Base-by-base conservation (phyloP, 2,888 invertebrate genomes). In the Prenolepis imparis region DNA sequence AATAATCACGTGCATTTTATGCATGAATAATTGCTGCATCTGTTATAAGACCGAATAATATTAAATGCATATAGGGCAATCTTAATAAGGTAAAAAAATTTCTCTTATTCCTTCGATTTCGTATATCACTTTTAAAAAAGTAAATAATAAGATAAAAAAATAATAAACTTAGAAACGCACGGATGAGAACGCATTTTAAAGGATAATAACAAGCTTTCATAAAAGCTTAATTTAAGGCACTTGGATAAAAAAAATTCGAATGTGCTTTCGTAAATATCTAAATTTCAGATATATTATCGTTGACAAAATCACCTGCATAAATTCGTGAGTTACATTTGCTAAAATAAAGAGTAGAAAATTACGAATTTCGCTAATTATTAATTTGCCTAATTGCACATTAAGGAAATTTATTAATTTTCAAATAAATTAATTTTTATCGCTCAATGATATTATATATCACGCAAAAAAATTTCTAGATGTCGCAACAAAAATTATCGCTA, bases 1-100 rank as follows among this genome's bases (percentile, higher is more conserved):
- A 77, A 77, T 77, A 77, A 77, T 67, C 67, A 64, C 55, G 48
- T 67, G n/a, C 77, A 67, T 77, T 77, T 77, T 77, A 55, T 77
- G 5, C 39, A 67, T 28, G 66, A 77, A 55, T 67, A 77, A 55
- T 77, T 67, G 55, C 36, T 67, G 67, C 39, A 67, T 18, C 67
- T 64, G 28, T 57, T 67, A 67, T 41, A 77, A 77, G 66, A 67
- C 9, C 24, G 5, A 15, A 11, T 32, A 32, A 24, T 67, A 67
- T 77, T 52, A 75, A 66, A 39, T 18, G 15, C 12, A 4, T 41
- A 21, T 5, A 6, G 2, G 28, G 28, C 18, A n/a, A 32, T 74
- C 18, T 52, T 52, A 52, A 64, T 55, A 66, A 24, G 8, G 4
- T 44, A 64, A 24, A 63, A 21, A 3, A 12, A 52, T 18, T 55